Percentiles rank a stretch among this genome's conserved stretches.
Conservation (phyloP, 2,797 vertebrate species). For the Bradypus variegatus region DNA sequence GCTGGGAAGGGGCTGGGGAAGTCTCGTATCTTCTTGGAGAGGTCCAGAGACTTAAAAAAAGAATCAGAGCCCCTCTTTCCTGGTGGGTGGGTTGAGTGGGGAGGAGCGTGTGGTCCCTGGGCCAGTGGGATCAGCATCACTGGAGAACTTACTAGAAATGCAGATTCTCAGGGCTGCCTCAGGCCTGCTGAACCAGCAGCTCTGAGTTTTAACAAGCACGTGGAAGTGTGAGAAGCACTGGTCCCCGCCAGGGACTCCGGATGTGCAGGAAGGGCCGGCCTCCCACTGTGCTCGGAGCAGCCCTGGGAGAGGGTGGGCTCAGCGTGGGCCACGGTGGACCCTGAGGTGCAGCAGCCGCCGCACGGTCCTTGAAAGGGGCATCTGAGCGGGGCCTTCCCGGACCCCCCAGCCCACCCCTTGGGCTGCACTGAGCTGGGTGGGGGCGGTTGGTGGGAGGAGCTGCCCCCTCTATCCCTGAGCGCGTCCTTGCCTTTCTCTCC, state of each 20-base stretch:
- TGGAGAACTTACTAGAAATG: background rate
- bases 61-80: background rate
- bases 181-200: background rate
- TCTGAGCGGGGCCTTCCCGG: too few relatives aligned
- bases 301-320: too few relatives aligned
- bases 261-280: too few relatives aligned
- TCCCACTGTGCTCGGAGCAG: too few relatives aligned
- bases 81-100: too few relatives aligned
- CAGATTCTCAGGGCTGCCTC: background rate
- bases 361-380: too few relatives aligned
- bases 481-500: background rate
- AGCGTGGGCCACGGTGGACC: too few relatives aligned
- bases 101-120: background rate
- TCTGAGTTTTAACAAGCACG: background rate
- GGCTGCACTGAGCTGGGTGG: too few relatives aligned
- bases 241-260: too few relatives aligned
- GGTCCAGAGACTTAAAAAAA: background rate
- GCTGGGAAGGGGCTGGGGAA: background rate
- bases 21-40: background rate
- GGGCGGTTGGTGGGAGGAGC: background rate
- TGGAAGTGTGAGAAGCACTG: background rate
- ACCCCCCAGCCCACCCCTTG: too few relatives aligned
- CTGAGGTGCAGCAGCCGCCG: too few relatives aligned
- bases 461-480: background rate
- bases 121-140: background rate